These are phyloP conservation scores for Metacarcinus magister DNA, from an alignment of 2,888 invertebrate species.

Conservation along the genomic window DNA sequence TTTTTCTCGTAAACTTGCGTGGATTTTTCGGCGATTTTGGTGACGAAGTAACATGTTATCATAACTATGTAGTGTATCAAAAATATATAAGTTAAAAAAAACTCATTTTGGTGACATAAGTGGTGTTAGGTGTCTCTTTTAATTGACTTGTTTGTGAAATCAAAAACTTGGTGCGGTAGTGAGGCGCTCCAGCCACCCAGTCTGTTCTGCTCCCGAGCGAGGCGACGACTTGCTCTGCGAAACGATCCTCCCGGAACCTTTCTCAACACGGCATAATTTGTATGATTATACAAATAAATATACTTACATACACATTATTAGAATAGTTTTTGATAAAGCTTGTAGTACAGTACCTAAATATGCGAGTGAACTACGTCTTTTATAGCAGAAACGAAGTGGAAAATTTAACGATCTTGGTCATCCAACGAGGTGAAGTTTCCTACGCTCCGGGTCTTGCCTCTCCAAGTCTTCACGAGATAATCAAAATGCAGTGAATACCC, in stretches of 20 bases:
- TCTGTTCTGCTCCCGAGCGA: background rate
- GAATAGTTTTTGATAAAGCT: constrained; percentile 70
- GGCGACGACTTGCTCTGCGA: background rate
- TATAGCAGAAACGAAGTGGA: background rate
- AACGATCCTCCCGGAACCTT: background rate
- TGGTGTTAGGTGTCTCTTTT: background rate
- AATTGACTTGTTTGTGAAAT: constrained; percentile 56
- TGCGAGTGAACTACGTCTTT: constrained; percentile 37
- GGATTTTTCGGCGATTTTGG: background rate
- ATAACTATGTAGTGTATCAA: background rate
- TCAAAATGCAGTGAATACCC: constrained; percentile 60
- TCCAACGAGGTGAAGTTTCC: background rate
- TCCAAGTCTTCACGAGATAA: constrained; percentile 33
- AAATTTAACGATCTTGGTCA: background rate
- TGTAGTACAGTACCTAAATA: constrained; percentile 55
- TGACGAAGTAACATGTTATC: background rate
- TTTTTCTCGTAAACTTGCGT: background rate
- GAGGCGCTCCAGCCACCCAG: background rate
- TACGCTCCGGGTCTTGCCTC: constrained; percentile 52
- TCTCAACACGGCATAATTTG: constrained; percentile 66
- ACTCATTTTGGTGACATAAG: background rate
- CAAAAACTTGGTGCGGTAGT: constrained; percentile 20
- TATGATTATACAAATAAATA: constrained; percentile 60
- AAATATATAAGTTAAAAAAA: constrained; percentile 13
- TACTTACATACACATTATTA: constrained; percentile 70